Conservation (phyloP, 2,113 vertebrate genomes). For the Seriola aureovittata region DNA sequence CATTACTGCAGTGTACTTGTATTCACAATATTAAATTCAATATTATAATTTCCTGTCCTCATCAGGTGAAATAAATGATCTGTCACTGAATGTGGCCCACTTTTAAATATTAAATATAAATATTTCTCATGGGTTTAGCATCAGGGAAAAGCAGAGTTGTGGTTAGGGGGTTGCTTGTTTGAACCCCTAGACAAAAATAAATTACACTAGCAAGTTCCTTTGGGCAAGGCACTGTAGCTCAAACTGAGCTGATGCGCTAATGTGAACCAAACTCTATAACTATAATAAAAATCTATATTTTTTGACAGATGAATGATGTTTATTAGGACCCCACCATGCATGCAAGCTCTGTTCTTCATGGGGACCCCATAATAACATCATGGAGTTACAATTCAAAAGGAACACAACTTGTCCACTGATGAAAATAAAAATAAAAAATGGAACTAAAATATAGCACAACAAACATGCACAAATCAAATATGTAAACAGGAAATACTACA, state of each 20-base stretch:
- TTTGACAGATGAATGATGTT: neutral
- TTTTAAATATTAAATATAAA: too few species aligned
- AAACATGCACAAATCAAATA: neutral
- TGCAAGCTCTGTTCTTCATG: neutral
- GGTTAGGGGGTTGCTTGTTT: neutral
- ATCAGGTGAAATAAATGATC: too few species aligned
- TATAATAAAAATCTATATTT: neutral
- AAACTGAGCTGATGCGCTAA: neutral
- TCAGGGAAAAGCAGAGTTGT: neutral
- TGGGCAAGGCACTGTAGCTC: neutral
- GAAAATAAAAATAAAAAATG: neutral
- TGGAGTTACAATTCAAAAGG: neutral
- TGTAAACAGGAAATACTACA: neutral
- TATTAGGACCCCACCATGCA: constrained; percentile 4
- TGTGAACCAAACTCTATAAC: neutral
- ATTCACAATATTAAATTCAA: neutral
- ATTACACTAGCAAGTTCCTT: neutral
- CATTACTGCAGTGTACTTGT: neutral
- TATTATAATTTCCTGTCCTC: neutral
- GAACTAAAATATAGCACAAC: neutral
- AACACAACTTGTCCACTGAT: neutral
- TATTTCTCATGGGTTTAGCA: neutral
- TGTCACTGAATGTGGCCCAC: neutral
- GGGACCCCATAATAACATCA: neutral
- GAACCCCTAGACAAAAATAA: neutral